Evolutionary conservation across 2,888 invertebrate species (phyloP), one percentile per base, ranked within the genome.

Genomic region (Coelopa pilipes): DNA sequence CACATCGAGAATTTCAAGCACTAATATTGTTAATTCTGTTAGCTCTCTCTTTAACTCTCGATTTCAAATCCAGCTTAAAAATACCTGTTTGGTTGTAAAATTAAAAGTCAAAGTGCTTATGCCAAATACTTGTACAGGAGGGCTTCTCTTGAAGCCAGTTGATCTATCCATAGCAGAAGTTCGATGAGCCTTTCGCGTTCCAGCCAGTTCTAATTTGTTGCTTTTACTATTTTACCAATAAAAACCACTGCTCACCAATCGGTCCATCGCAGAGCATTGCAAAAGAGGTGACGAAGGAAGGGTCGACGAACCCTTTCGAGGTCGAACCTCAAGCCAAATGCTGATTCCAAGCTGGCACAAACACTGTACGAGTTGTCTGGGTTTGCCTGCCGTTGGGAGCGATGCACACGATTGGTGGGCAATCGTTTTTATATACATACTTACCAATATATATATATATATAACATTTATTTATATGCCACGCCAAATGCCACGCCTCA

Each of bases 281-380:
- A 81, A 76, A 74, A 59, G 78, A 77, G 80, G 45, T 67, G 3
- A 50, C 19, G 34, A 13, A n/a, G n/a, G n/a, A n/a, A n/a, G 34
- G 7, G 7, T 2, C 21, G 15, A 50, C 24, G 21, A 17, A 11
- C 15, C 13, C 49, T 19, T 53, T 60, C 34, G 57, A 24, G 13
- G 45, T 21, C 67, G 66, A 63, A 67, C 77, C 71, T 24, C 34
- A 59, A 74, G 81, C 79, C 45, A 84, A 83, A 85, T 87, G 86
- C 85, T 84, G 76, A 79, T 82, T 86, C 81, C 80, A 86, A 79
- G 75, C 71, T 74, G 81, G 75, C 79, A 77, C 80, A 77, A 81
- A 75, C 82, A 81, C 82, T 83, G 86, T 87, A 85, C 86, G 86
- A 86, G 80, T 82, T 86, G 86, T 86, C 86, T 81, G 85, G 83